A percentile compares a stretch with the other conserved stretches of the same genome.
phyloP scores from a whole-genome alignment of 2,888 invertebrate species.

The Drosophila bunnanda region DNA sequence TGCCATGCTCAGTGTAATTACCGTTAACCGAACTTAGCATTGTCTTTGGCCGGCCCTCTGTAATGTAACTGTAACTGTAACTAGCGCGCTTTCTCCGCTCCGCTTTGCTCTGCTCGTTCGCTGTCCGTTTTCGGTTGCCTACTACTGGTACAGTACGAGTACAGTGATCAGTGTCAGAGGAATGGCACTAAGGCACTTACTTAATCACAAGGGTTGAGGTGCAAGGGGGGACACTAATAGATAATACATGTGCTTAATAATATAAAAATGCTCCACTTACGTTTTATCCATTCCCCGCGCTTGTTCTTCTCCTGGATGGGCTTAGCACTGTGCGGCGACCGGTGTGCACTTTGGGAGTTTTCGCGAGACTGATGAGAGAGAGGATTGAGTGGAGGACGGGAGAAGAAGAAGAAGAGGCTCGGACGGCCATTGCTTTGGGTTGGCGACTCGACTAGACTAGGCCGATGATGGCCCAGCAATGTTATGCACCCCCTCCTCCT shows the following conservation, averaged over 20 bases:
- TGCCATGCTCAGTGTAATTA: conserved; percentile 31
- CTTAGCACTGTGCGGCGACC: background rate
- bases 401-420: conserved; percentile 8
- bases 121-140: conserved; percentile 32
- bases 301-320: background rate
- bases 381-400: conserved; percentile 29
- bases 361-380: background rate
- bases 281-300: background rate
- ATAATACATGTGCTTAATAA: too few relatives aligned
- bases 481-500: conserved; percentile 1
- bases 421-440: conserved; percentile 13
- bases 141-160: conserved; percentile 20
- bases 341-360: conserved; percentile 1
- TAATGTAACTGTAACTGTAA: conserved; percentile 65
- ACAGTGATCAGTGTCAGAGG: conserved; percentile 1
- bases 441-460: conserved; percentile 43
- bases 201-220: too few relatives aligned
- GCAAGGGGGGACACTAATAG: too few relatives aligned
- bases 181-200: too few relatives aligned
- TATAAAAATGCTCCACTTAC: too few relatives aligned
- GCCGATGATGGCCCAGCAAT: conserved; percentile 32
- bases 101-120: conserved; percentile 10
- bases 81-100: conserved; percentile 65
- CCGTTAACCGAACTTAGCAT: conserved; percentile 40
- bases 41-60: conserved; percentile 46